phyloP scores from a whole-genome alignment of 2,888 invertebrate species.

The Spilarctia lutea region DNA sequence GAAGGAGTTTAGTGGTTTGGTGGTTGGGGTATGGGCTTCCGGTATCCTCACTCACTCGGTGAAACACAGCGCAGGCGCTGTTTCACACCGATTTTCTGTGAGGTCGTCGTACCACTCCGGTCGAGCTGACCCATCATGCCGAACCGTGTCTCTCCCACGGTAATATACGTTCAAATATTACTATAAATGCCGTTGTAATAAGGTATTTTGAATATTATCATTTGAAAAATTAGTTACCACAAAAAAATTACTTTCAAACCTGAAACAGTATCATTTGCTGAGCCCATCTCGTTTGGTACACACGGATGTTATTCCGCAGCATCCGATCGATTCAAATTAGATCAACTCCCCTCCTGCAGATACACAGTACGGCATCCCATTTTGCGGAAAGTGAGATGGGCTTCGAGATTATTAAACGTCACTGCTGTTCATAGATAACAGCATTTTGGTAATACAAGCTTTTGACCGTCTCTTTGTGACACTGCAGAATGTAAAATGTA shows the following conservation, averaged over 20 bases:
- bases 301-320: background rate
- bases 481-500: too few species aligned
- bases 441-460: background rate
- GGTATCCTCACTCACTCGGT: too few species aligned
- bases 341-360: background rate
- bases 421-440: background rate
- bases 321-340: constrained; percentile 8
- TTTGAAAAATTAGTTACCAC: background rate
- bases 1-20: too few species aligned
- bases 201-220: background rate
- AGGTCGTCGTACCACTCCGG: too few species aligned
- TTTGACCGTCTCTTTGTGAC: background rate
- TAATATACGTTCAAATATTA: too few species aligned
- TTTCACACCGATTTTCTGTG: too few species aligned
- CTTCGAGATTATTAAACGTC: background rate
- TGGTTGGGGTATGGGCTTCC: too few species aligned
- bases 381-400: background rate
- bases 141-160: too few species aligned
- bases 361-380: background rate
- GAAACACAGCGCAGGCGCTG: too few species aligned
- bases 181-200: background rate
- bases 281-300: background rate
- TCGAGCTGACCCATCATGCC: too few species aligned
- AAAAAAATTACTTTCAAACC: background rate
- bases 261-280: too few species aligned